Conservation (phyloP, 2,888 invertebrate genomes). For the Parnassius glacialis region DNA sequence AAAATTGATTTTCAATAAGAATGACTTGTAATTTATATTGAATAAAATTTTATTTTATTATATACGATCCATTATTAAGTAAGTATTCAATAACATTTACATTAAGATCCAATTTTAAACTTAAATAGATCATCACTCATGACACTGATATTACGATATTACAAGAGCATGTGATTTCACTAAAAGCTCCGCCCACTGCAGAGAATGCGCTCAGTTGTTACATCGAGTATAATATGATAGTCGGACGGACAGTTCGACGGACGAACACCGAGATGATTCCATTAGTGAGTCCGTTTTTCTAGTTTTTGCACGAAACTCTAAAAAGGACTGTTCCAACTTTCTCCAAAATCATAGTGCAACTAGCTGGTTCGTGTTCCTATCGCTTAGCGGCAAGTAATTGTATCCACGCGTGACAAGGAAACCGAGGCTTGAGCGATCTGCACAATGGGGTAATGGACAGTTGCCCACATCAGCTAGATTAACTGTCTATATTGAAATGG, state of each 20-base stretch:
- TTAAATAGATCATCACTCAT: no score
- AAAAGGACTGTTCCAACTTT: conserved; percentile 16
- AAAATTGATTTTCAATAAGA: no score
- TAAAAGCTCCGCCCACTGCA: no score
- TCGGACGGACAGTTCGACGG: not conserved
- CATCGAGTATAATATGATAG: not conserved
- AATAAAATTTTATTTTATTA: no score
- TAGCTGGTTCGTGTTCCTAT: conserved; percentile 50
- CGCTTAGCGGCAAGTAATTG: conserved; percentile 53
- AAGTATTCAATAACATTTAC: no score
- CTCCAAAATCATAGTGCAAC: conserved; percentile 28
- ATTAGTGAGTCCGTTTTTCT: not conserved
- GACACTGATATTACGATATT: no score
- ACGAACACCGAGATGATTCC: not conserved
- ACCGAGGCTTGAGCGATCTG: conserved; percentile 9
- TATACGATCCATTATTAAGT: no score
- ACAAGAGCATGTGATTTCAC: no score
- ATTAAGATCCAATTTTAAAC: no score
- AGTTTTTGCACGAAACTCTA: no score
- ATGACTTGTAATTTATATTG: no score
- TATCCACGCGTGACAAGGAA: conserved; percentile 39
- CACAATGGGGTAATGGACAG: conserved; percentile 21
- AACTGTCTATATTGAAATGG: conserved; percentile 16
- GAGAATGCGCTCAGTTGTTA: no score
- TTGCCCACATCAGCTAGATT: conserved; percentile 15